Conservation (phyloP, 1,140 invertebrate species). For the Watersipora subatra region DNA sequence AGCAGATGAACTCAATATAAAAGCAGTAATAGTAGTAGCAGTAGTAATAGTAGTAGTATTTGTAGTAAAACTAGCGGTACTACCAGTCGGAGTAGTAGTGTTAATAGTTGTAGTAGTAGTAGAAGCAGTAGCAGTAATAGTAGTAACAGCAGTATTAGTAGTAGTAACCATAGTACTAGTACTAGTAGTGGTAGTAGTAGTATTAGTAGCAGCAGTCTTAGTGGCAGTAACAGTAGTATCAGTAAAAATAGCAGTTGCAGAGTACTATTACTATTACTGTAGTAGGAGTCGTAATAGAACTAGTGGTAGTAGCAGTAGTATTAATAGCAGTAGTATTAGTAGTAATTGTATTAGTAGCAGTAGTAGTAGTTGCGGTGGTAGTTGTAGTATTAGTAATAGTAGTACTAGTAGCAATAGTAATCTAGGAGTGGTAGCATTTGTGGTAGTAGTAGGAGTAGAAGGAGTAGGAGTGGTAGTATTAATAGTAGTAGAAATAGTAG, state of each 20-base stretch:
- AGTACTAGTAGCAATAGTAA: constrained; percentile 2
- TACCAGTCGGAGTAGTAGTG: constrained; percentile 2
- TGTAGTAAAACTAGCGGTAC: constrained; percentile 3
- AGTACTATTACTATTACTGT: neutral
- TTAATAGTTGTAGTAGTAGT: constrained; percentile 6
- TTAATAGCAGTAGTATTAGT: constrained; percentile 8
- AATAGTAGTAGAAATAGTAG: no score
- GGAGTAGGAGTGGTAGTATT: constrained; percentile 9
- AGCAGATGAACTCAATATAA: no score
- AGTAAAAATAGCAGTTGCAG: constrained; percentile 7
- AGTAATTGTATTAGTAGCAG: constrained; percentile 7
- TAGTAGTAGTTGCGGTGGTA: constrained; percentile 7
- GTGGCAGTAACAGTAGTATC: neutral
- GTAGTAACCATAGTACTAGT: neutral
- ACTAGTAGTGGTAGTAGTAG: neutral
- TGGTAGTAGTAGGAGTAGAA: constrained; percentile 9
- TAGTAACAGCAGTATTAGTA: neutral
- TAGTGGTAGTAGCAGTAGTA: constrained; percentile 9
- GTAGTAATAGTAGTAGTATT: constrained; percentile 4
- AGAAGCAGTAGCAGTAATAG: constrained; percentile 4
- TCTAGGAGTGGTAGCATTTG: constrained; percentile 5
- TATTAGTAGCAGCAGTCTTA: neutral
- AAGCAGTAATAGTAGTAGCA: neutral
- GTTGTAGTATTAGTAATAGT: constrained; percentile 6
- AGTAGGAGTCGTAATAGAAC: constrained; percentile 4